Conservation (phyloP, 2,797 vertebrate genomes). For the Coregonus ussuriensis region DNA sequence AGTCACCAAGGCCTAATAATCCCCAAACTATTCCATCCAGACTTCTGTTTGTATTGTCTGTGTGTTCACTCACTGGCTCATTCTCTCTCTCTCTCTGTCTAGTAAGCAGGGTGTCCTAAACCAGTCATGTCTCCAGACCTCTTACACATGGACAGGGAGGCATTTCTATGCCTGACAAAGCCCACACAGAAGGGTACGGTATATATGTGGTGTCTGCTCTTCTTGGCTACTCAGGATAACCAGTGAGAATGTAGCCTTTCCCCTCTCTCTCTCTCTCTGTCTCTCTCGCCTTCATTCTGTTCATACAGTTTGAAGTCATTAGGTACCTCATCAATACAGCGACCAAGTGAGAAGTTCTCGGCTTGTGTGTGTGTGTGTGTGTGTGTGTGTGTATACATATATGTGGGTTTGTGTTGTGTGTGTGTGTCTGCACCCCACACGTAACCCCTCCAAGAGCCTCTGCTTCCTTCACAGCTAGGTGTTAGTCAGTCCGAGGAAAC, state of each 20-base stretch:
- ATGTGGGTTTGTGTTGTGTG: too few relatives aligned
- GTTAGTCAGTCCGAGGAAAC: too few relatives aligned
- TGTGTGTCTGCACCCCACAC: too few relatives aligned
- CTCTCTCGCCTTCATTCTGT: too few relatives aligned
- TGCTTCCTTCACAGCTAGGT: too few relatives aligned
- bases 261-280: too few relatives aligned
- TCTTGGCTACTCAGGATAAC: background rate
- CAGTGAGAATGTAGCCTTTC: background rate
- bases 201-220: background rate
- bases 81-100: background rate
- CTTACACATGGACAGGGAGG: background rate
- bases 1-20: background rate
- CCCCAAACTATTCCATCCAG: background rate
- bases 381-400: background rate
- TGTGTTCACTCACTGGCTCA: background rate
- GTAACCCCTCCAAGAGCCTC: too few relatives aligned
- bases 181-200: too few relatives aligned
- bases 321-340: too few relatives aligned
- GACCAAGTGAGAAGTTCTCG: background rate
- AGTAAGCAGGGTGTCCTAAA: background rate
- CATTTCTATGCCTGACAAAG: too few relatives aligned
- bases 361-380: constrained; percentile 15
- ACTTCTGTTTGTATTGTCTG: too few relatives aligned
- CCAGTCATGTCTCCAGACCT: background rate
- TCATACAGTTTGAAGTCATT: background rate